Conservation (phyloP, 2,797 vertebrate genomes). For the Antrozous pallidus region DNA sequence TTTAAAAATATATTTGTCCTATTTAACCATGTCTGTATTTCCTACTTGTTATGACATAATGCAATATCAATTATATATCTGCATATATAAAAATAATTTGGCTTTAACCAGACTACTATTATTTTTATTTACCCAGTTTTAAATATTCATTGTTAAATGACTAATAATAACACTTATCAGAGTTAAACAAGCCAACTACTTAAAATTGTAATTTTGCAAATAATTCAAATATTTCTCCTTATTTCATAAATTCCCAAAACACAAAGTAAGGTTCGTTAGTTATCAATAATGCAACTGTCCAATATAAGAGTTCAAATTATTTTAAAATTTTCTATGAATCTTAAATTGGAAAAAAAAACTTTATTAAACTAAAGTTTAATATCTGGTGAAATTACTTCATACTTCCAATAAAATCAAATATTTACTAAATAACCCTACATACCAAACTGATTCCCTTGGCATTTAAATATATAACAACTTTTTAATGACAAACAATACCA, state of each 20-base stretch:
- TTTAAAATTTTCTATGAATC: slow-evolving; percentile 30
- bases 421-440: neutral
- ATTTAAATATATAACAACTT: neutral
- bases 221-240: slow-evolving; percentile 32
- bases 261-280: neutral
- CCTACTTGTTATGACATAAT: neutral
- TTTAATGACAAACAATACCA: neutral
- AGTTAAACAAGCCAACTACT: neutral
- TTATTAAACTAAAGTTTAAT: neutral
- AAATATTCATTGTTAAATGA: slow-evolving; percentile 42
- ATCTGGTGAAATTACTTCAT: slow-evolving; percentile 1
- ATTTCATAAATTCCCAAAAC: slow-evolving; percentile 35
- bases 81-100: neutral
- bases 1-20: neutral
- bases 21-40: neutral
- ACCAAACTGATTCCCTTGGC: neutral
- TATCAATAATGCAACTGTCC: neutral
- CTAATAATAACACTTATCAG: neutral
- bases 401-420: slow-evolving; percentile 37
- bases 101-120: neutral
- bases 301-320: neutral
- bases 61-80: neutral
- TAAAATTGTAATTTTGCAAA: neutral
- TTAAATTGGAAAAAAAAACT: neutral
- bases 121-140: neutral